Conservation (phyloP, 2,888 invertebrate genomes). For the Octonoba sinensis region DNA sequence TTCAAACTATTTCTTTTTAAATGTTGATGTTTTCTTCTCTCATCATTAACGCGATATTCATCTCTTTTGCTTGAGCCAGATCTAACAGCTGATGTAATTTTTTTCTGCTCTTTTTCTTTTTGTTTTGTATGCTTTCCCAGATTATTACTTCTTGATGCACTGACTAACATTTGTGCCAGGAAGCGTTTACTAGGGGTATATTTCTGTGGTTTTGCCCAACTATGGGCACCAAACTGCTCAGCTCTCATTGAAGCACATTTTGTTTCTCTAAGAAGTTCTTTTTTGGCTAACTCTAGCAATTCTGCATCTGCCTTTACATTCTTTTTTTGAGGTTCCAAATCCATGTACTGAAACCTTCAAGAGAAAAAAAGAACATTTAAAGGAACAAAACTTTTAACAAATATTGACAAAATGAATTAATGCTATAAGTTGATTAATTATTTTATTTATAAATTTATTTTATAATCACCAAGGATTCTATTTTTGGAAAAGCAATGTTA, state of each 20-base stretch:
- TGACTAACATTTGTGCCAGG: conserved; percentile 34
- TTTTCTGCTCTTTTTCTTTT: neutral
- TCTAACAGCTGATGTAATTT: neutral
- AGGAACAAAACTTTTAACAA: too few relatives aligned
- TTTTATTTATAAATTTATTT: too few relatives aligned
- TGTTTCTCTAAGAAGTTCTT: conserved; percentile 44
- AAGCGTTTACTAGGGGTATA: conserved; percentile 51
- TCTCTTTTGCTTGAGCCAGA: neutral
- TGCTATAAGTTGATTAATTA: too few relatives aligned
- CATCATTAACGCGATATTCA: too few relatives aligned
- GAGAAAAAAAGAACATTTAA: too few relatives aligned
- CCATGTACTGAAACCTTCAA: too few relatives aligned
- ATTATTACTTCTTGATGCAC: conserved; percentile 33
- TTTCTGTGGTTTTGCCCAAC: conserved; percentile 54
- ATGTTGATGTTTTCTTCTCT: too few relatives aligned
- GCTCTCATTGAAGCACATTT: conserved; percentile 53
- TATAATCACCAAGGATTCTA: too few relatives aligned
- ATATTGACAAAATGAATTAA: too few relatives aligned
- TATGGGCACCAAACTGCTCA: conserved; percentile 54
- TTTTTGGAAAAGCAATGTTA: too few relatives aligned
- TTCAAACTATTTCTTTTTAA: too few relatives aligned
- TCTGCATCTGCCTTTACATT: conserved; percentile 21
- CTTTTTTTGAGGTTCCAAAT: neutral
- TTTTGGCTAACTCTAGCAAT: conserved; percentile 40
- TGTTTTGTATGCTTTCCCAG: conserved; percentile 14